Evolutionary conservation across 2,113 vertebrate species (phyloP).

Genomic region (Ailurus styani): DNA sequence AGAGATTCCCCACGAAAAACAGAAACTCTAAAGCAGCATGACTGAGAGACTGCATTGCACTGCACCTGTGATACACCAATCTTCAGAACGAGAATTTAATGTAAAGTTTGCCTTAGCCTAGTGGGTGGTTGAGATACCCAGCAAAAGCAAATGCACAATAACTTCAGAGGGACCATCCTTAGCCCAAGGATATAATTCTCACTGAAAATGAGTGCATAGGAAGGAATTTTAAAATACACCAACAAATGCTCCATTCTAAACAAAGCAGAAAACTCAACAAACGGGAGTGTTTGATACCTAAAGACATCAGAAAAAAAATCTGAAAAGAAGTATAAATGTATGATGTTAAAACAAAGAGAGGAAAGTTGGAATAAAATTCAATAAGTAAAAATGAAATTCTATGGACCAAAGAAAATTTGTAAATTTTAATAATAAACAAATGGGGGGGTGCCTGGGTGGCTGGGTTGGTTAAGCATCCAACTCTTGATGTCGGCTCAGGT

Average conservation of each 20-base stretch:
- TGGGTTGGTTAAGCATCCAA: not conserved
- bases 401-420: not conserved
- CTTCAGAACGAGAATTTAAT: not conserved
- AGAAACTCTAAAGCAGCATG: not conserved
- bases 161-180: not conserved
- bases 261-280: not conserved
- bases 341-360: not conserved
- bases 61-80: no score
- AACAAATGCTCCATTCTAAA: not conserved
- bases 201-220: not conserved
- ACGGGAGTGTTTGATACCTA: not conserved
- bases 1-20: not conserved
- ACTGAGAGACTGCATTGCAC: not conserved
- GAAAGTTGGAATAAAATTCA: not conserved
- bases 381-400: not conserved
- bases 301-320: not conserved
- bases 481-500: not conserved
- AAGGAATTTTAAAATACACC: not conserved
- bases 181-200: not conserved
- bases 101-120: not conserved
- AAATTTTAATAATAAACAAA: not conserved
- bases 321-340: not conserved
- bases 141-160: not conserved
- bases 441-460: not conserved
- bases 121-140: not conserved